Evolutionary conservation across 2,888 invertebrate genomes (phyloP).

Genomic region (Cheilosia grossa): DNA sequence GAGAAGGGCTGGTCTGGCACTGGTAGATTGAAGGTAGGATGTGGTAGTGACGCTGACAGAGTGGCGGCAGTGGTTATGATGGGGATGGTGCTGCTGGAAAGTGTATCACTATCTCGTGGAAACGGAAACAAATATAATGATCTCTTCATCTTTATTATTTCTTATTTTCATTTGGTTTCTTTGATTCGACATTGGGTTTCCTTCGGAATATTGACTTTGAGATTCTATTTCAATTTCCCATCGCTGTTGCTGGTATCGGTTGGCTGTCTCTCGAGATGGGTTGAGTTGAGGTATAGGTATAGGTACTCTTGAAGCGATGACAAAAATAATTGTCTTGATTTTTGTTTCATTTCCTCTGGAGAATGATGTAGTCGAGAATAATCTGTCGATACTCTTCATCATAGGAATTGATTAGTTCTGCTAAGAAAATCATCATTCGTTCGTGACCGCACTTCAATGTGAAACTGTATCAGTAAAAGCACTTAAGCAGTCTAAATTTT

Average conservation of each 20-base stretch:
- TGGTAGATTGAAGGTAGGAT: conserved; percentile 26
- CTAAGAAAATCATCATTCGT: conserved; percentile 22
- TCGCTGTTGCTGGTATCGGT: conserved; percentile 34
- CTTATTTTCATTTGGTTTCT: conserved; percentile 54
- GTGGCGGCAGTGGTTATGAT: conserved; percentile 17
- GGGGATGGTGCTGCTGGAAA: conserved; percentile 32
- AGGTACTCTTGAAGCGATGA: conserved; percentile 39
- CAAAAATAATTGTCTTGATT: conserved; percentile 61
- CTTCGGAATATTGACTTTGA: conserved; percentile 64
- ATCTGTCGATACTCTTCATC: conserved; percentile 46
- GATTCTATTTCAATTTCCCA: conserved; percentile 65
- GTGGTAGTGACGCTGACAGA: conserved; percentile 30
- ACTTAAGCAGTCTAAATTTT: conserved; percentile 9
- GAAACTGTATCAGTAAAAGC: background rate
- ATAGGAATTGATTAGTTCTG: conserved; percentile 52
- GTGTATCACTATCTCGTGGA: conserved; percentile 65
- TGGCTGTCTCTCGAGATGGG: conserved; percentile 38
- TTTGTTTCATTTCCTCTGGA: conserved; percentile 43
- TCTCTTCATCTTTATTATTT: conserved; percentile 58
- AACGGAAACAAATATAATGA: conserved; percentile 68
- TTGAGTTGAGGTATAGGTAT: conserved; percentile 14
- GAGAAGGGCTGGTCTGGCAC: background rate
- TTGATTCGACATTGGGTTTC: conserved; percentile 57
- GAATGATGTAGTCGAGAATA: conserved; percentile 44
- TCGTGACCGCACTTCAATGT: conserved; percentile 32